Evolutionary conservation across 2,888 invertebrate genomes (phyloP).

Genomic region (Zaprionus bogoriensis): DNA sequence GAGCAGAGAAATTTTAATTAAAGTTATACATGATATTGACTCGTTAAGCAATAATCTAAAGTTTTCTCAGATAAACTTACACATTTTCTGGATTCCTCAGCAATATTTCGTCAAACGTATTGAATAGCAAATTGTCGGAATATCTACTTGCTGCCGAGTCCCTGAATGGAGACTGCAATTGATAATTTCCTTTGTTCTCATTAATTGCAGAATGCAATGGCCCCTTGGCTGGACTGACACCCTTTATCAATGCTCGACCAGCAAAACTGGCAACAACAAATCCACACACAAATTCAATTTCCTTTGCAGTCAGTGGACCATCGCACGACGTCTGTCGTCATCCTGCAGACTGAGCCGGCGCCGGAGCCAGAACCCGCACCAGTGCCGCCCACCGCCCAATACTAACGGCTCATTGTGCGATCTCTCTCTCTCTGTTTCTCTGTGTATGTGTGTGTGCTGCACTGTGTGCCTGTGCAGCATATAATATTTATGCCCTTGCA

Average conservation of each 20-base stretch:
- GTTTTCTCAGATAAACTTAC: too few relatives aligned
- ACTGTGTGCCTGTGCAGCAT: constrained; percentile 34
- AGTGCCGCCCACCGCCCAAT: constrained; percentile 5
- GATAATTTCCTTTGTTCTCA: constrained; percentile 24
- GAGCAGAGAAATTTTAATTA: too few relatives aligned
- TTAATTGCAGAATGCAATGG: constrained; percentile 29
- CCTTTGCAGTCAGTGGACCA: constrained; percentile 58
- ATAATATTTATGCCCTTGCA: constrained; percentile 72
- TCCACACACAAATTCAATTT: constrained; percentile 65
- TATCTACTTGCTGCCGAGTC: too few relatives aligned
- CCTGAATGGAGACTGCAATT: not conserved
- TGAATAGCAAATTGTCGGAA: too few relatives aligned
- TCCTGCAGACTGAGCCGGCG: constrained; percentile 26
- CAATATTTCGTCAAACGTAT: too few relatives aligned
- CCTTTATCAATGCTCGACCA: constrained; percentile 3
- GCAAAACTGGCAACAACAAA: constrained; percentile 3
- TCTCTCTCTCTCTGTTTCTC: not conserved
- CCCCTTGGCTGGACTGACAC: constrained; percentile 4
- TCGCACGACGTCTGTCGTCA: constrained; percentile 32
- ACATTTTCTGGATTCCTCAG: constrained; percentile 16
- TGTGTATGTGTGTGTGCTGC: constrained; percentile 14
- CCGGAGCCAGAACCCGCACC: not conserved
- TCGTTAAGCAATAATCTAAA: too few relatives aligned
- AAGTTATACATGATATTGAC: too few relatives aligned
- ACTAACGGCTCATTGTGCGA: constrained; percentile 24